phyloP scores from a whole-genome alignment of 2,113 vertebrate genomes.

The Entomyzon cyanotis region DNA sequence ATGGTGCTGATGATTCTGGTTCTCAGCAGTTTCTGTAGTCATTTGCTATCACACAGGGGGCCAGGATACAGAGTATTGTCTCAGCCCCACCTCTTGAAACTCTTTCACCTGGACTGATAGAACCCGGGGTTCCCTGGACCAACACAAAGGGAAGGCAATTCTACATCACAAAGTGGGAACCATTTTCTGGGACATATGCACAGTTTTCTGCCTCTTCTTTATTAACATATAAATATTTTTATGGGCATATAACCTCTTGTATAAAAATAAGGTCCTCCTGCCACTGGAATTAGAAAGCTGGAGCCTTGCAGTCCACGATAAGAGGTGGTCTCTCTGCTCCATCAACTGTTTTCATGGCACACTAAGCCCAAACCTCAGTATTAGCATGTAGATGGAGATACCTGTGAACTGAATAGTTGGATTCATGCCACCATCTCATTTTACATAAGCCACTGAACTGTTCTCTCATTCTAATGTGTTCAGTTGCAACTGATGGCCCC shows the following conservation, averaged over 20 bases:
- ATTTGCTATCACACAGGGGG: background rate
- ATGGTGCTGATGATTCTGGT: background rate
- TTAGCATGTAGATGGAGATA: background rate
- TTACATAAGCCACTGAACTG: slow-evolving; percentile 27
- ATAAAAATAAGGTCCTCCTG: background rate
- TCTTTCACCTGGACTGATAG: background rate
- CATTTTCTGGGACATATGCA: background rate
- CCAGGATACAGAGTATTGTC: background rate
- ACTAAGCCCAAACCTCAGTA: background rate
- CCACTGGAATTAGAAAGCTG: background rate
- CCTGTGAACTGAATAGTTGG: background rate
- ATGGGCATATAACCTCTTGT: background rate
- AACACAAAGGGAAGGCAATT: background rate
- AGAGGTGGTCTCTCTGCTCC: background rate
- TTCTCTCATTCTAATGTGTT: slow-evolving; percentile 34
- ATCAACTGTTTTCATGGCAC: background rate
- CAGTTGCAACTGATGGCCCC: background rate
- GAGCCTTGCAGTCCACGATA: background rate
- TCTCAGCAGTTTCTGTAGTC: background rate
- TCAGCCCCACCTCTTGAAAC: background rate
- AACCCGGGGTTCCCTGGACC: background rate
- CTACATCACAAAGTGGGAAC: too few relatives aligned
- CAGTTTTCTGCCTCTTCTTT: background rate
- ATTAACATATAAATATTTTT: background rate
- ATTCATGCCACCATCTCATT: slow-evolving; percentile 18